A percentile compares a stretch with the other conserved stretches of the same genome.
Evolutionary conservation across 2,113 vertebrate species (phyloP).

Genomic region (Scortum barcoo): DNA sequence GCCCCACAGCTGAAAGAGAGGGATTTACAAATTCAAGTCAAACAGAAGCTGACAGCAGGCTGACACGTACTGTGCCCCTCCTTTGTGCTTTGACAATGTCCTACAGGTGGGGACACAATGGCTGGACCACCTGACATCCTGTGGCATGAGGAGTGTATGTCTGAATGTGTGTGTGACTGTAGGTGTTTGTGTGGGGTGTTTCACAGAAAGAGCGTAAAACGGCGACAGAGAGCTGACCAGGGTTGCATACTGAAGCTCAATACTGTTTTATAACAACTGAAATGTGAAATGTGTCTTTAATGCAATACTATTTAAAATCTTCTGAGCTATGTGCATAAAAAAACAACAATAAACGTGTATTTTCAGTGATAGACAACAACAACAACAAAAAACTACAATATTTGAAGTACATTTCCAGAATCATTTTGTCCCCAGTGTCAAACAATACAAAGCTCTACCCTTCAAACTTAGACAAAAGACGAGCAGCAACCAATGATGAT

Average conservation of each 20-base stretch:
- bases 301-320: too few species aligned
- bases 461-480: neutral
- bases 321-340: too few species aligned
- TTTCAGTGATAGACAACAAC: too few species aligned
- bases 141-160: constrained; percentile 22
- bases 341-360: too few species aligned
- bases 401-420: neutral
- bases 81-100: constrained; percentile 66
- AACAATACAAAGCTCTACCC: neutral
- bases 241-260: neutral
- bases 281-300: neutral
- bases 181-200: neutral
- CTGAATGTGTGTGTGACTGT: constrained; percentile 11
- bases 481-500: too few species aligned
- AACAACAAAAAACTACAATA: too few species aligned
- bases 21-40: constrained; percentile 64
- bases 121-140: constrained; percentile 66
- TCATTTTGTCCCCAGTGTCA: too few species aligned
- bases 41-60: constrained; percentile 61
- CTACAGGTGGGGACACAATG: constrained; percentile 72
- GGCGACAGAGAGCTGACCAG: neutral
- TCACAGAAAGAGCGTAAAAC: neutral
- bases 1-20: constrained; percentile 47
- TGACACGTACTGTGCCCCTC: constrained; percentile 45
- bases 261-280: neutral